These are phyloP conservation scores for Eupithecia centaureata DNA, from an alignment of 2,888 invertebrate genomes.

Conservation along the genomic window DNA sequence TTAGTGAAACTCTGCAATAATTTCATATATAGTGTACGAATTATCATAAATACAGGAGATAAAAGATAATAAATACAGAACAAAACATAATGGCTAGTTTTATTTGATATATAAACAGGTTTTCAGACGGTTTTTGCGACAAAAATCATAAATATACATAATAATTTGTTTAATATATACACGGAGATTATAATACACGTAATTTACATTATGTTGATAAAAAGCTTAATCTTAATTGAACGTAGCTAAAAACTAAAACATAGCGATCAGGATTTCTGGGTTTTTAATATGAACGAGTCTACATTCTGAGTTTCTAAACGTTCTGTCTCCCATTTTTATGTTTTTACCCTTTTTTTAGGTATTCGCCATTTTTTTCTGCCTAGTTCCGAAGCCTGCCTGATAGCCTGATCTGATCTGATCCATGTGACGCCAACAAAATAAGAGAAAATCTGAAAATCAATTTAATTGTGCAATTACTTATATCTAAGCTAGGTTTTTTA, in stretches of 20 bases:
- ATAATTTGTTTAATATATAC: slow-evolving; percentile 14
- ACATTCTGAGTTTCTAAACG: slow-evolving; percentile 16
- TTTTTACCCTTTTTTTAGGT: slow-evolving; percentile 1
- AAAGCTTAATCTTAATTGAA: background rate
- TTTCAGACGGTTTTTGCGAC: background rate
- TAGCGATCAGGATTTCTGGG: slow-evolving; percentile 14
- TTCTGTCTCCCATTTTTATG: slow-evolving; percentile 34
- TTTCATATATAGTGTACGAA: slow-evolving; percentile 33
- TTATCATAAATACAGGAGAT: slow-evolving; percentile 16
- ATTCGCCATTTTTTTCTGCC: slow-evolving; percentile 36
- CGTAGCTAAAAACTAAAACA: background rate
- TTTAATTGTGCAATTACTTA: slow-evolving; percentile 61
- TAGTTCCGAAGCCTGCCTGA: slow-evolving; percentile 47
- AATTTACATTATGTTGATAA: background rate
- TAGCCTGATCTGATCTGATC: slow-evolving; percentile 13
- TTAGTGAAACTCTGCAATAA: slow-evolving; percentile 43
- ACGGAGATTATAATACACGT: slow-evolving; percentile 11
- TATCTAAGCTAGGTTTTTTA: slow-evolving; percentile 34
- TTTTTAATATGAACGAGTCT: slow-evolving; percentile 30
- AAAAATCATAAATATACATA: slow-evolving; percentile 22
- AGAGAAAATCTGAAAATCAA: slow-evolving; percentile 69
- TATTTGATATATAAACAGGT: background rate
- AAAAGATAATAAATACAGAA: slow-evolving; percentile 20
- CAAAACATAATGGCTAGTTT: slow-evolving; percentile 30
- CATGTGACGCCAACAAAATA: slow-evolving; percentile 61